Percentiles rank a stretch among this genome's conserved stretches.
Conservation (phyloP, 1,140 invertebrate genomes). For the Heterodera carotae region DNA sequence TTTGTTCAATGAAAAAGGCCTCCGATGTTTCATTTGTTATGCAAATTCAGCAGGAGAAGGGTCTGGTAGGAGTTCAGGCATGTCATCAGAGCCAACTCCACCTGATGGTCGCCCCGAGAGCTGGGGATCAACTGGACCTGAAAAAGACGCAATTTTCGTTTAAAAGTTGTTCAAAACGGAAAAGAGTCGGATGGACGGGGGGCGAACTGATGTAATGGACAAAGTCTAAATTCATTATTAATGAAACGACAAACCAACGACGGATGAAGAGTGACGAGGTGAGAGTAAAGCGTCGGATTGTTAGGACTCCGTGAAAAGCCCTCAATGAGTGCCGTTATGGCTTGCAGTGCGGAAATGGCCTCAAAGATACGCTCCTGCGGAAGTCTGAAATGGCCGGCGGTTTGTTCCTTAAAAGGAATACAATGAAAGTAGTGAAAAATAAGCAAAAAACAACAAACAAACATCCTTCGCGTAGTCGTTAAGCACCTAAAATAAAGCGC, state of each 20-base stretch:
- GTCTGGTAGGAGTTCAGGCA: constrained; percentile 58
- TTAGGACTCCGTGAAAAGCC: constrained; percentile 48
- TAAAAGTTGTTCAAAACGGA: neutral
- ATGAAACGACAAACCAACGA: constrained; percentile 36
- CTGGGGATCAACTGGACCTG: constrained; percentile 52
- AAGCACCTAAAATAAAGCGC: constrained; percentile 50
- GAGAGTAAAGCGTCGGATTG: constrained; percentile 49
- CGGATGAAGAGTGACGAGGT: constrained; percentile 54
- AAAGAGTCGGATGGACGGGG: too few species aligned
- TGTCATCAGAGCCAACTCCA: constrained; percentile 51
- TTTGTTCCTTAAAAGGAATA: constrained; percentile 38
- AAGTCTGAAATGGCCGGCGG: constrained; percentile 44
- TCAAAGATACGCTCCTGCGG: constrained; percentile 60
- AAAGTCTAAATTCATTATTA: neutral
- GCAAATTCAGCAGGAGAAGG: constrained; percentile 49
- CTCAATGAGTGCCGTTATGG: constrained; percentile 55
- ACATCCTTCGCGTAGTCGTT: constrained; percentile 53
- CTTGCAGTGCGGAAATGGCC: constrained; percentile 55
- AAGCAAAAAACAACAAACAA: neutral
- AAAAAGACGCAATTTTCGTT: neutral
- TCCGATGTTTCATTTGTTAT: constrained; percentile 29
- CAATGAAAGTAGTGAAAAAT: neutral
- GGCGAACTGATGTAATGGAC: too few species aligned
- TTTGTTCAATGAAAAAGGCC: constrained; percentile 1
- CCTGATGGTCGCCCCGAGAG: constrained; percentile 53